phyloP scores from a whole-genome alignment of 2,888 invertebrate species.

The Sinodicranocentrus sp. region DNA sequence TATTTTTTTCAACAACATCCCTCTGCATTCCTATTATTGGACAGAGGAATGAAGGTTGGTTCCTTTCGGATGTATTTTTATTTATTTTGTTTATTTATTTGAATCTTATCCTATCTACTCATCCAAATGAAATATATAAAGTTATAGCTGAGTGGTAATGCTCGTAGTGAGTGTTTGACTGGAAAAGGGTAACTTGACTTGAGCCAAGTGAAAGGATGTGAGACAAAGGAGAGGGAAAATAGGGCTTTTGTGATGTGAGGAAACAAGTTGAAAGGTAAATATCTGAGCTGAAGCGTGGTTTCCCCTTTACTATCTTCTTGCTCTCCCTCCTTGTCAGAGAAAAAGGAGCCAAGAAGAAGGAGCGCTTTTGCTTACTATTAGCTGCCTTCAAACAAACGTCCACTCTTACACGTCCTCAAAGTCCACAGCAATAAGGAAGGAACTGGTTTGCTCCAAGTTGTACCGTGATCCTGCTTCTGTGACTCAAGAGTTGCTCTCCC shows the following conservation, averaged over 20 bases:
- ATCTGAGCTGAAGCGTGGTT: constrained; percentile 19
- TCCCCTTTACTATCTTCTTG: too few relatives aligned
- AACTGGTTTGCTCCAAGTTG: too few relatives aligned
- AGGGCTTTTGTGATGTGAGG: constrained; percentile 38
- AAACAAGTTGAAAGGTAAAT: constrained; percentile 61
- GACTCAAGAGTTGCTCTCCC: too few relatives aligned
- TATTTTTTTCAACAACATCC: too few relatives aligned
- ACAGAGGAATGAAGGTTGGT: neutral
- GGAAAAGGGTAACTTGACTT: neutral
- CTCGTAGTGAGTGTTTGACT: neutral
- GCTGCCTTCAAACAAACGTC: constrained; percentile 28
- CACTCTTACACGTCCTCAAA: neutral
- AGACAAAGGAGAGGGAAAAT: constrained; percentile 40
- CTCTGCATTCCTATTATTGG: too few relatives aligned
- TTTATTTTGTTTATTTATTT: neutral
- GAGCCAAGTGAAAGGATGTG: constrained; percentile 26
- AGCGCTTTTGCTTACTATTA: constrained; percentile 6
- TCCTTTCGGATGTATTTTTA: neutral
- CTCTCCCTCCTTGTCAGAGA: too few relatives aligned
- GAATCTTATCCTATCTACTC: neutral
- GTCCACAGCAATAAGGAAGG: constrained; percentile 44
- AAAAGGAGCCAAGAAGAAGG: neutral
- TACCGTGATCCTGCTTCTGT: too few relatives aligned
- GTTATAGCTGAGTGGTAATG: neutral
- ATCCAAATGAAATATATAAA: constrained; percentile 16